Base-by-base conservation (phyloP, 2,113 vertebrate species). In the Pionites leucogaster region DNA sequence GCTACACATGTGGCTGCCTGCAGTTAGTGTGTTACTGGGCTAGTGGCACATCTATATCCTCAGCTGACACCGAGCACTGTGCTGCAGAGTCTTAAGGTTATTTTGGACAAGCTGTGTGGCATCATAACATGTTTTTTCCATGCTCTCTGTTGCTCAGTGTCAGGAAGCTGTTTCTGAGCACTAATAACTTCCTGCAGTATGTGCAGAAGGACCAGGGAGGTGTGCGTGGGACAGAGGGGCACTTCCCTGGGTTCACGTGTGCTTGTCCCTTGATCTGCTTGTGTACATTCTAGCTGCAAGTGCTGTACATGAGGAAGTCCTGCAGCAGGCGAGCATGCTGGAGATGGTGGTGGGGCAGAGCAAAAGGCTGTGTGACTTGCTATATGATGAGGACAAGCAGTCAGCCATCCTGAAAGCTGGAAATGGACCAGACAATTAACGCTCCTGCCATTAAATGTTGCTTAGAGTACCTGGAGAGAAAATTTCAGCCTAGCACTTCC, bases 241-340 rank as follows among this genome's bases (percentile, higher is more conserved):
- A 57, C 57, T 59, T 65, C 72, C 50, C 41, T 2, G 22, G 18
- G 2, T 3, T 71, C 64, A 15, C 35, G 33, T 16, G 23, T 7
- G n/a, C 42, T 49, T 28, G 2, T 42, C 47, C 47, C 60, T 41
- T 8, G 19, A 3, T 44, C 1, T 0, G 11, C n/a, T 12, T 15
- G 13, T 4, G 39, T 28, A 4, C 25, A 2, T 29, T 1, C 8
- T 29, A 33, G 57, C 42, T 10, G 75, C 1, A 0, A 13, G 3
- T 7, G 44, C 18, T 0, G 46, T 10, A 22, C 50, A 0, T 0
- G 2, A 1, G 5, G 69, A 62, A 19, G 67, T 16, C 39, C 60
- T 1, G 29, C 6, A 1, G 83, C 70, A 31, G 42, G 29, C 0
- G 0, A 39, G 41, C 4, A 3, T 4, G 4, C 83, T 9, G 52